Evolutionary conservation across 2,113 vertebrate genomes (phyloP), one percentile per base, ranked within the genome.

Genomic region (Chloropsis hardwickii): DNA sequence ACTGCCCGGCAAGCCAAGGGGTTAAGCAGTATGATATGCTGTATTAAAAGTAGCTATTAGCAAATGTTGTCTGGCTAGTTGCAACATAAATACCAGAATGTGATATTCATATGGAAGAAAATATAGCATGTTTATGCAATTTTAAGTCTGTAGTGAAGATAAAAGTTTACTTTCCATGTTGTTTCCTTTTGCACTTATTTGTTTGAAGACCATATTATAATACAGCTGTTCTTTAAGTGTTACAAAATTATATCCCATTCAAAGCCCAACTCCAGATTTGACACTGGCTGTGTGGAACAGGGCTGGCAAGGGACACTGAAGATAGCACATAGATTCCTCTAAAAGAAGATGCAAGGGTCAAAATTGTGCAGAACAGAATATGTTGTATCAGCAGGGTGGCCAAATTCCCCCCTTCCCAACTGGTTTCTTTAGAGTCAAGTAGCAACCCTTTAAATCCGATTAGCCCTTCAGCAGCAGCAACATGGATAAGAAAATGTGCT

Each of bases 1-100:
- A 96, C 95, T 97, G 94, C 96, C 95, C 93, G 65, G 86, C 88
- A 88, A 97, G 95, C 95, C 92, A 94, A 97, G 93, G 95, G 92
- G 92, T 97, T 96, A 96, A 97, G 91, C 92, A 93, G 94, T 95
- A 82, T 92, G 94, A 80, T 93, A 85, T 97, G 91, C 78, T 96
- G 95, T 92, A 95, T 97, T 96, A 95, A 85, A 88, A 94, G 94
- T 93, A 93, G 94, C 91, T 95, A 92, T 97, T 97, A 97, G 94
- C 91, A 96, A 97, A 94, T 96, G 91, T 96, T 95, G 93, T 78
- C 94, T 97, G 93, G 86, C 79, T 97, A 69, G 78, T 93, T 96
- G 92, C 88, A 82, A 97, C 85, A 51, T 88, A 97, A 95, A 97
- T 90, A 79, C 61, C 69, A 95, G 88, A 94, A 92, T 82, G 95